Evolutionary conservation across 1,140 invertebrate genomes (phyloP), one percentile per base, ranked within the genome.

Genomic region (Branchinecta lindahli): DNA sequence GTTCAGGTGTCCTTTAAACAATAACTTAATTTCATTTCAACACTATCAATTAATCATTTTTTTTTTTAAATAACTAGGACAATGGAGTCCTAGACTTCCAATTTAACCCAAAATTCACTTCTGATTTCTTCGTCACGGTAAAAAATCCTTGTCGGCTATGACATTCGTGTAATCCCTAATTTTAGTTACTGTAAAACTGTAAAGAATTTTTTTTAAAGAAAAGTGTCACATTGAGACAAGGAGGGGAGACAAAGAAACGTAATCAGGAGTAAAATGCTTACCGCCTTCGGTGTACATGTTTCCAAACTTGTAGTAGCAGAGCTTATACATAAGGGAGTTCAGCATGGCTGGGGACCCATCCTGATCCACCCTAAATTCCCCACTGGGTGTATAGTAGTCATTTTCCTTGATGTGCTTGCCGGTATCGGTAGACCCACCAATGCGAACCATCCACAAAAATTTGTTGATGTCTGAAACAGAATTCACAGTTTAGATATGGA

Each of bases 401-500:
- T 87, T 87, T 81, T 98, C 96, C 76, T 93, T 91, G 75, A 98
- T 98, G 77, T 97, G 92, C 66, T 86, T 85, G 47, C 95, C 94
- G 75, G 89, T 85, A 72, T 96, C 93, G 21, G 94, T 98, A 77
- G 91, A 94, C 71, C 94, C 95, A 73, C 94, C 95, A 78, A 98
- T 98, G 72, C 95, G 85, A 8, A 98, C 95, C 95, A 98, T 98
- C 95, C 95, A 98, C 73, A 98, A 83, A 81, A 98, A 98, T 82
- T 98, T 98, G 80, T 98, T 98, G 68, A 98, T 94, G 79, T 96
- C 88, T 89, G 76, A 46, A 78, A 78, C 69, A 69, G 71, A 71
- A 68, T 72, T 69, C 15, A 33, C 46, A n/a, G 72, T 44, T 69
- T 21, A n/a, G n/a, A n/a, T n/a, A 73, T 21, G 69, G 7, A 44